These are phyloP conservation scores for Tridacna gigas DNA, from an alignment of 2,888 invertebrate genomes.

Conservation along the genomic window DNA sequence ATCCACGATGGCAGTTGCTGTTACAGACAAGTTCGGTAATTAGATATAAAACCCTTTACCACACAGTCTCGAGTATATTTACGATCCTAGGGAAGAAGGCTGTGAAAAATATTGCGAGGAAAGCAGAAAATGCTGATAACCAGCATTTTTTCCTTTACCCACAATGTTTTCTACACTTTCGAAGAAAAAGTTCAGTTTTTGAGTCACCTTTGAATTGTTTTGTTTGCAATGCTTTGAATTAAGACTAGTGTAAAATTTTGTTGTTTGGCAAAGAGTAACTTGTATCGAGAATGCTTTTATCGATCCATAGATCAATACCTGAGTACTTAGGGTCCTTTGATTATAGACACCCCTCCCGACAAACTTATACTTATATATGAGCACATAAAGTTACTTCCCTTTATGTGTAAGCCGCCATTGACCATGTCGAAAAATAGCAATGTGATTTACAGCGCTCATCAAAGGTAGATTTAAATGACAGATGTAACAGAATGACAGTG, in stretches of 20 bases:
- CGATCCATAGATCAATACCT: too few species aligned
- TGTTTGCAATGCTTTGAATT: too few species aligned
- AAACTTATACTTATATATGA: background rate
- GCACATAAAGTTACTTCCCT: background rate
- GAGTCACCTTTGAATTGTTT: background rate
- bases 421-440: conserved; percentile 4
- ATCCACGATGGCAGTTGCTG: too few species aligned
- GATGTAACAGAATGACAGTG: conserved; percentile 6
- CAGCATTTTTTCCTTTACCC: background rate
- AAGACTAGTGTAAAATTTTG: too few species aligned
- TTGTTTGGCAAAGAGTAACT: too few species aligned
- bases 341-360: background rate
- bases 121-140: too few species aligned
- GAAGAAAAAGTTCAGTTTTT: background rate
- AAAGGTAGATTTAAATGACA: background rate
- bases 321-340: background rate
- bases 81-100: too few species aligned
- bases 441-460: background rate
- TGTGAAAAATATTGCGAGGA: too few species aligned
- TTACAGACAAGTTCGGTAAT: too few species aligned
- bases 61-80: too few species aligned
- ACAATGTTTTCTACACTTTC: background rate
- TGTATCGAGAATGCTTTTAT: too few species aligned
- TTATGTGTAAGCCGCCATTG: background rate
- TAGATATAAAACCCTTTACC: too few species aligned